phyloP scores from a whole-genome alignment of 2,888 invertebrate genomes.

The Chymomyza amoena region DNA sequence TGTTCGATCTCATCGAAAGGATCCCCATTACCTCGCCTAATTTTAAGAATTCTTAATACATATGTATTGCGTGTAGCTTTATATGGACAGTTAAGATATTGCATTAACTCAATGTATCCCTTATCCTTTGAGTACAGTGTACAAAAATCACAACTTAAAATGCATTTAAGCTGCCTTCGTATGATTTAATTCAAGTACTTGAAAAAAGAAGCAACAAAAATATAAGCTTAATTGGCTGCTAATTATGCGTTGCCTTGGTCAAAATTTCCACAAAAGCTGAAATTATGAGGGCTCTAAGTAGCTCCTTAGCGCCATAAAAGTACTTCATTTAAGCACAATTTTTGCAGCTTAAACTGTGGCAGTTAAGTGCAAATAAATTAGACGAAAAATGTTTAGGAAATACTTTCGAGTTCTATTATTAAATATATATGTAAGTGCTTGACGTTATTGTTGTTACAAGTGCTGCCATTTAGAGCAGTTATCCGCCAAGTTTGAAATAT shows the following conservation, averaged over 20 bases:
- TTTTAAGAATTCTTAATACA: too few species aligned
- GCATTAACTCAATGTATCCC: not conserved
- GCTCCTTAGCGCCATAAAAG: slow-evolving; percentile 6
- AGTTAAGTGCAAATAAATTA: slow-evolving; percentile 65
- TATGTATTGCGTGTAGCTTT: too few species aligned
- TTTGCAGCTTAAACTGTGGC: slow-evolving; percentile 31
- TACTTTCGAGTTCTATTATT: slow-evolving; percentile 30
- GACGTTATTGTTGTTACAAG: not conserved
- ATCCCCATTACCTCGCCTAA: too few species aligned
- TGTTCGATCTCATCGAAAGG: too few species aligned
- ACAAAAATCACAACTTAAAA: slow-evolving; percentile 26
- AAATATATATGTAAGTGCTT: not conserved
- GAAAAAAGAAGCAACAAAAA: slow-evolving; percentile 24
- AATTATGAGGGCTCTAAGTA: slow-evolving; percentile 43
- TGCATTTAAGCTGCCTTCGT: slow-evolving; percentile 4
- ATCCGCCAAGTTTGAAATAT: not conserved
- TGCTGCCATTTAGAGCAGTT: not conserved
- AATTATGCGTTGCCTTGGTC: slow-evolving; percentile 42
- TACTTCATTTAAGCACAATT: slow-evolving; percentile 28
- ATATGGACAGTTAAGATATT: too few species aligned
- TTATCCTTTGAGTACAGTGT: not conserved
- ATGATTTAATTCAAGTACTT: slow-evolving; percentile 55
- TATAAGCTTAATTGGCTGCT: slow-evolving; percentile 47
- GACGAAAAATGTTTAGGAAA: slow-evolving; percentile 39
- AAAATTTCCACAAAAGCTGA: not conserved